Percentiles rank a stretch among this genome's conserved stretches.
phyloP scores from a whole-genome alignment of 2,888 invertebrate genomes.

The Ceratothoa steindachneri region DNA sequence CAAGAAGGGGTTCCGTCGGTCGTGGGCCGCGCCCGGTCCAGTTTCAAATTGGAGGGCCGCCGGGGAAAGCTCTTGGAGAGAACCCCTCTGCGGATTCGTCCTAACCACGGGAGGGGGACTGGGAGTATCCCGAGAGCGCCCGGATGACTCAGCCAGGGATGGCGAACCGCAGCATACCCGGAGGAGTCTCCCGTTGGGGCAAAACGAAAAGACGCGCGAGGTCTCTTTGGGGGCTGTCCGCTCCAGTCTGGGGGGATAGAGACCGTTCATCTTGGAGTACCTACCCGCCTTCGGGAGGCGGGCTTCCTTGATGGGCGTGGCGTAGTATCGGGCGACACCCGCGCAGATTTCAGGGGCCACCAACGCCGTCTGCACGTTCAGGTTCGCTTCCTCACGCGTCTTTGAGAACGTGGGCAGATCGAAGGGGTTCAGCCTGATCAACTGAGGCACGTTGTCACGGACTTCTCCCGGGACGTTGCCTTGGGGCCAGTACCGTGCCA shows the following conservation, averaged over 20 bases:
- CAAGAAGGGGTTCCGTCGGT: neutral
- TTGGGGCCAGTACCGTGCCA: constrained; percentile 45
- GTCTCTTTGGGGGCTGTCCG: neutral
- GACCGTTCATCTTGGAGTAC: neutral
- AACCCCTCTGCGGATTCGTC: neutral
- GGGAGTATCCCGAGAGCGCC: neutral
- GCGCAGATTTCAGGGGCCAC: constrained; percentile 22
- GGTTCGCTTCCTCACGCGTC: constrained; percentile 40
- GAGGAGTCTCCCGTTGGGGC: neutral
- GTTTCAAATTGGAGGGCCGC: neutral
- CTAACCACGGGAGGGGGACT: neutral
- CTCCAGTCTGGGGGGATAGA: neutral
- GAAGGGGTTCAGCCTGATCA: constrained; percentile 7
- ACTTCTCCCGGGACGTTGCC: constrained; percentile 48
- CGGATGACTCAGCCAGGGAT: neutral
- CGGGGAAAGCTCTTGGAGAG: neutral
- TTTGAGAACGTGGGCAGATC: constrained; percentile 22
- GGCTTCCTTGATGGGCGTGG: neutral
- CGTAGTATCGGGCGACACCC: neutral
- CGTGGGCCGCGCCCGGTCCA: neutral
- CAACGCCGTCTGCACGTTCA: constrained; percentile 41
- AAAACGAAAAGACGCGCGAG: neutral
- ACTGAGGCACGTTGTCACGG: constrained; percentile 44
- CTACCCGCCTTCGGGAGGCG: neutral
- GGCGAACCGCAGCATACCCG: neutral